Evolutionary conservation across 1,140 invertebrate genomes (phyloP).

Genomic region (Cecropterus lyciades): DNA sequence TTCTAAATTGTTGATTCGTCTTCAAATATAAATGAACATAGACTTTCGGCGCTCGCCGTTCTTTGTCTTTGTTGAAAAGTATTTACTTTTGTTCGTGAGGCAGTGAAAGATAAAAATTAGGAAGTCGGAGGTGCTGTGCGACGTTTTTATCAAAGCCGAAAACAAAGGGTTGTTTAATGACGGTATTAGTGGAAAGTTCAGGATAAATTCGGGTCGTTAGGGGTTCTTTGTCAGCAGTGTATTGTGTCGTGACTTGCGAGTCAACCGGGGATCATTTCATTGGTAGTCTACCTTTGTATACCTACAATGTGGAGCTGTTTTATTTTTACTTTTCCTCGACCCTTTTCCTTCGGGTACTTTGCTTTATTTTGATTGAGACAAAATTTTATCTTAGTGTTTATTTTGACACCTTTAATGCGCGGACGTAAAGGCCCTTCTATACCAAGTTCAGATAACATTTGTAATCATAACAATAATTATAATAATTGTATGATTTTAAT

Average conservation of each 20-base stretch:
- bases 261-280: slow-evolving; percentile 55
- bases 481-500: too few relatives aligned
- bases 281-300: slow-evolving; percentile 37
- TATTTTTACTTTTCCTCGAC: slow-evolving; percentile 11
- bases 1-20: slow-evolving; percentile 41
- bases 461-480: too few relatives aligned
- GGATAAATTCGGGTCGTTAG: slow-evolving; percentile 79
- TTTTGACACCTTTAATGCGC: slow-evolving; percentile 1
- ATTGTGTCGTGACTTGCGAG: slow-evolving; percentile 63
- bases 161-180: slow-evolving; percentile 82
- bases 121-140: slow-evolving; percentile 67
- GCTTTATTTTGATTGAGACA: slow-evolving; percentile 17
- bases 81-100: slow-evolving; percentile 62
- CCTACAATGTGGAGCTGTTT: slow-evolving; percentile 12
- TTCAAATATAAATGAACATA: slow-evolving; percentile 43
- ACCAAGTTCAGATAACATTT: too few relatives aligned
- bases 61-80: slow-evolving; percentile 51
- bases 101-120: slow-evolving; percentile 79
- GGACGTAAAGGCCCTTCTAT: too few relatives aligned
- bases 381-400: slow-evolving; percentile 1
- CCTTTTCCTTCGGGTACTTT: slow-evolving; percentile 7
- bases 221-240: slow-evolving; percentile 72
- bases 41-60: slow-evolving; percentile 41
- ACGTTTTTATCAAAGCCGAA: slow-evolving; percentile 78
- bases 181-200: slow-evolving; percentile 80